Conservation (phyloP, 2,113 vertebrate species). For the Zingel zingel region DNA sequence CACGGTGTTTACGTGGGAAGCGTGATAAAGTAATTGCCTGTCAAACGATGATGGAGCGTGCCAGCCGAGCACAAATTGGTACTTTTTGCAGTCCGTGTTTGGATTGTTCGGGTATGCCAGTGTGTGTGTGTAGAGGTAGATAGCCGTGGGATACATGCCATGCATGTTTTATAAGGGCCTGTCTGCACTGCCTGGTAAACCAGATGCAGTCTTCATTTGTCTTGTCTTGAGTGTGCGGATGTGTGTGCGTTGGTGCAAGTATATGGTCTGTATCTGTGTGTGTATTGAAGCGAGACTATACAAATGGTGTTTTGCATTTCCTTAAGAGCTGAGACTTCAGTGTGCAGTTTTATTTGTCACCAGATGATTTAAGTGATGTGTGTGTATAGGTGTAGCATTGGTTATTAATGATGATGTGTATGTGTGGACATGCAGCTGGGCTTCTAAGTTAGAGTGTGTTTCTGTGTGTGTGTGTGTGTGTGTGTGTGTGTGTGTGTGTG, state of each 20-base stretch:
- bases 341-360: slow-evolving; percentile 32
- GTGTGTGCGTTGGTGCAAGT: background rate
- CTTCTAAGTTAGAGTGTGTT: background rate
- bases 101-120: slow-evolving; percentile 29
- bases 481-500: slow-evolving; percentile 2
- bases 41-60: slow-evolving; percentile 67
- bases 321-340: slow-evolving; percentile 7
- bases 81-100: slow-evolving; percentile 26
- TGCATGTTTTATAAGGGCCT: slow-evolving; percentile 75
- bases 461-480: background rate
- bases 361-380: slow-evolving; percentile 28
- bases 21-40: slow-evolving; percentile 70
- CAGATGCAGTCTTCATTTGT: slow-evolving; percentile 62
- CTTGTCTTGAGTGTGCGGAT: slow-evolving; percentile 33
- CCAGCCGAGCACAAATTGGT: slow-evolving; percentile 28
- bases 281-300: background rate
- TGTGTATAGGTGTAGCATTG: slow-evolving; percentile 33
- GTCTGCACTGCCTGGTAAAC: slow-evolving; percentile 56
- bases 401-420: slow-evolving; percentile 40
- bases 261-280: background rate
- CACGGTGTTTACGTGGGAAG: slow-evolving; percentile 20
- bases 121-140: slow-evolving; percentile 47
- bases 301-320: slow-evolving; percentile 6
- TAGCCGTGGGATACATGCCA: slow-evolving; percentile 51
- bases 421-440: background rate